These are phyloP conservation scores for Eucidaris tribuloides DNA, from an alignment of 35 echinoderm and acorn worm genomes.

Conservation along the genomic window DNA sequence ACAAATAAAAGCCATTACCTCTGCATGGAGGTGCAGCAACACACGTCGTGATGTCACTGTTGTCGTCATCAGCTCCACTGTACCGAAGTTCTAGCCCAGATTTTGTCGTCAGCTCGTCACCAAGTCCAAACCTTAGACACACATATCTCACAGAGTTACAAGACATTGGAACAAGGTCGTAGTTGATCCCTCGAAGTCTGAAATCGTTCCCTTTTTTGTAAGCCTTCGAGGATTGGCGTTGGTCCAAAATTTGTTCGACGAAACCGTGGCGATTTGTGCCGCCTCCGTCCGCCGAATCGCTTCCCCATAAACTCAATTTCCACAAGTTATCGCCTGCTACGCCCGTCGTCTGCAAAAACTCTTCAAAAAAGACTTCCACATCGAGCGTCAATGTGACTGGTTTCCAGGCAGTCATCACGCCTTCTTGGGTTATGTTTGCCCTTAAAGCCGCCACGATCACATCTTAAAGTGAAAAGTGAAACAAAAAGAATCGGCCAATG, in stretches of 20 bases:
- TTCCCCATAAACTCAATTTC: not conserved
- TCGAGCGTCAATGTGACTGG: not conserved
- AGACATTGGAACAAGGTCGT: not conserved
- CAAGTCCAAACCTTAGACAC: not conserved
- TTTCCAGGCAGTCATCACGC: not conserved
- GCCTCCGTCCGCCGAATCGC: not conserved
- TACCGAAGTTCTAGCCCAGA: not conserved
- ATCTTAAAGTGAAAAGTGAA: too few relatives aligned
- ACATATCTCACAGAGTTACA: not conserved
- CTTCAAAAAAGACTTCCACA: not conserved
- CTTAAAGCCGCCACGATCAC: too few relatives aligned
- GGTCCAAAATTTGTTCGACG: not conserved
- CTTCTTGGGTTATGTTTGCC: too few relatives aligned
- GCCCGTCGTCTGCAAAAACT: not conserved
- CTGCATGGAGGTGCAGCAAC: not conserved
- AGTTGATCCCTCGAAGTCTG: not conserved
- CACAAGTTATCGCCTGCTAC: not conserved
- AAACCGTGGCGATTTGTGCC: not conserved
- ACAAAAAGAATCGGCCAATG: too few relatives aligned
- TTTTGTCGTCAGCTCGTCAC: not conserved
- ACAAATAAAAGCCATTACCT: too few relatives aligned
- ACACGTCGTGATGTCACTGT: not conserved
- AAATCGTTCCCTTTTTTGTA: not conserved
- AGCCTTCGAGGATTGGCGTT: not conserved
- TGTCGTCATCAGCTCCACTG: not conserved